Base-by-base conservation (phyloP, 2,797 vertebrate genomes). In the Rhinella marina region DNA sequence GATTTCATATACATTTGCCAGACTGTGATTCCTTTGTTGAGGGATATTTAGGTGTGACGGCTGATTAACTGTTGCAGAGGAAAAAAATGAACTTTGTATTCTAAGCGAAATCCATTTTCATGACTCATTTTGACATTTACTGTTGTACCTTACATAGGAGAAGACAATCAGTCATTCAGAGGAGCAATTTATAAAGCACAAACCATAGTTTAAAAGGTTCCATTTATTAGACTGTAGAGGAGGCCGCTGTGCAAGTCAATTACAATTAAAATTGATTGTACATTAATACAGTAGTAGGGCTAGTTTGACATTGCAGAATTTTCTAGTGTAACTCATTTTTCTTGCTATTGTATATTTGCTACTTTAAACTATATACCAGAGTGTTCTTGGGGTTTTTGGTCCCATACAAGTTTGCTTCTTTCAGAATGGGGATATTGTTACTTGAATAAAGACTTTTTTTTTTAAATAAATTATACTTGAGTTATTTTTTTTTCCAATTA, bases 31-130 rank as follows among this genome's bases (percentile, higher is more conserved):
- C 11, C 17, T 64, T 64, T 50, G 54, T 80, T 88, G 17, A 78
- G 68, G 62, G 78, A n/a, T 78, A 73, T 87, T 73, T 87, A 83
- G 86, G 81, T 78, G 81, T 88, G 13, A 79, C 79, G 16, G 29
- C 86, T 29, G 48, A 88, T 76, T 79, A 68, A 84, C 64, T 84
- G 64, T 82, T 50, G 25, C 52, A 23, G 68, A 84, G 62, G 73
- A 84, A 83, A 77, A 64, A 87, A 25, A 32, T 88, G 61, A 88
- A 84, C 75, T 88, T 88, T 84, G 76, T 62, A 84, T 84, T 50
- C 23, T n/a, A 84, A 78, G 41, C n/a, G 73, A 75, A 88, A 80
- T 73, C 59, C 29, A 80, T 88, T 84, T 75, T 48, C 87, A 84
- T 57, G 78, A 84, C 52, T 84, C 52, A 84, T 80, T 72, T 32